phyloP scores from a whole-genome alignment of 2,888 invertebrate genomes.

The Eupithecia centaureata region DNA sequence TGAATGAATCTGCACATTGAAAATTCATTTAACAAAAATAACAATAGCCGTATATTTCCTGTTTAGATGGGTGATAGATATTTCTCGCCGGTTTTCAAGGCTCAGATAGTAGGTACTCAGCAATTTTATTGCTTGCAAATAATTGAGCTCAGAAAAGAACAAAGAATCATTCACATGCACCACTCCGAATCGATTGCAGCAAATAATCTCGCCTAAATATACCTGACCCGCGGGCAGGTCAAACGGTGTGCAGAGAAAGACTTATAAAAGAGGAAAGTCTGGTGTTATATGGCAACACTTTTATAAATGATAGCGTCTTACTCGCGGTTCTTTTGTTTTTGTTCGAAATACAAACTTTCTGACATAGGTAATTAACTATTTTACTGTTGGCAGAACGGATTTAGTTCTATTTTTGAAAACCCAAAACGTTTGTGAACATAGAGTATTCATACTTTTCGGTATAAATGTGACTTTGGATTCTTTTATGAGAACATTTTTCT shows the following conservation, averaged over 20 bases:
- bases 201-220: constrained; percentile 27
- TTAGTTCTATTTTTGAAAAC: constrained; percentile 2
- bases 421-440: background rate
- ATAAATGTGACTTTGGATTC: background rate
- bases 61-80: background rate
- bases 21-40: background rate
- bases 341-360: constrained; percentile 31
- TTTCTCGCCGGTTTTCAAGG: background rate
- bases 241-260: constrained; percentile 2
- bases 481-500: background rate
- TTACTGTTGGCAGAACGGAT: background rate
- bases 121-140: constrained; percentile 1
- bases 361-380: constrained; percentile 9
- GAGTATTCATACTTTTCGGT: background rate
- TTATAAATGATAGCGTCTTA: constrained; percentile 3
- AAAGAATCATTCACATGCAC: constrained; percentile 23
- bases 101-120: too few relatives aligned
- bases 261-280: background rate
- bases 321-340: constrained; percentile 10
- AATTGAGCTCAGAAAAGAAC: constrained; percentile 20
- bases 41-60: background rate
- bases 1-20: background rate
- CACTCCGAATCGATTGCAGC: constrained; percentile 27
- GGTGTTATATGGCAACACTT: constrained; percentile 5
- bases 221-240: constrained; percentile 24